These are phyloP conservation scores for Uloborus diversus DNA, from an alignment of 1,140 invertebrate species.

Conservation along the genomic window DNA sequence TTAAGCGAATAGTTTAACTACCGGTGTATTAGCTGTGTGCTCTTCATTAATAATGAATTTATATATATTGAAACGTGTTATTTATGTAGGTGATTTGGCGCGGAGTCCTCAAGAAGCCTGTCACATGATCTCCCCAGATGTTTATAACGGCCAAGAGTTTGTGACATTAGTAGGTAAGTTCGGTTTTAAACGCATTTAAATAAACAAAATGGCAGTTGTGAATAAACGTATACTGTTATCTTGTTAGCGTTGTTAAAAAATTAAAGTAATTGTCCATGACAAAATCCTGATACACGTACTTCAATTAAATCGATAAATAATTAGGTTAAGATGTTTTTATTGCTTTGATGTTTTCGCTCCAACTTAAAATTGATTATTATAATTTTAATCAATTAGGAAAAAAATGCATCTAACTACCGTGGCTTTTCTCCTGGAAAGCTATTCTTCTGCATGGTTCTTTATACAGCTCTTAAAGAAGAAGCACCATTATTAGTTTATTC, in stretches of 20 bases:
- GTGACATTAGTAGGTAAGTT: slow-evolving; percentile 60
- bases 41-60: no score
- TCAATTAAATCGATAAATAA: neutral
- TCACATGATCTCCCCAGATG: slow-evolving; percentile 33
- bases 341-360: neutral
- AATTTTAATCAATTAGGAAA: no score
- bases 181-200: no score
- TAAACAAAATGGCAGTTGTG: neutral
- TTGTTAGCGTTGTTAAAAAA: neutral
- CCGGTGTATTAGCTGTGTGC: no score
- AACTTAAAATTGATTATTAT: neutral
- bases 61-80: neutral
- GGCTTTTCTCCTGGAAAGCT: no score
- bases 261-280: neutral
- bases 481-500: no score
- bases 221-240: neutral
- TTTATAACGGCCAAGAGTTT: slow-evolving; percentile 55
- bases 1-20: no score
- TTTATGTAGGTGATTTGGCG: slow-evolving; percentile 32
- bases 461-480: no score
- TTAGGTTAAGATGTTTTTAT: neutral
- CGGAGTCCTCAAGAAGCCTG: no score
- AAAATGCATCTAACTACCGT: no score
- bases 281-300: neutral
- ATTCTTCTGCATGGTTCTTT: no score